phyloP scores from a whole-genome alignment of 2,113 vertebrate genomes.

The Lipophrys pholis region DNA sequence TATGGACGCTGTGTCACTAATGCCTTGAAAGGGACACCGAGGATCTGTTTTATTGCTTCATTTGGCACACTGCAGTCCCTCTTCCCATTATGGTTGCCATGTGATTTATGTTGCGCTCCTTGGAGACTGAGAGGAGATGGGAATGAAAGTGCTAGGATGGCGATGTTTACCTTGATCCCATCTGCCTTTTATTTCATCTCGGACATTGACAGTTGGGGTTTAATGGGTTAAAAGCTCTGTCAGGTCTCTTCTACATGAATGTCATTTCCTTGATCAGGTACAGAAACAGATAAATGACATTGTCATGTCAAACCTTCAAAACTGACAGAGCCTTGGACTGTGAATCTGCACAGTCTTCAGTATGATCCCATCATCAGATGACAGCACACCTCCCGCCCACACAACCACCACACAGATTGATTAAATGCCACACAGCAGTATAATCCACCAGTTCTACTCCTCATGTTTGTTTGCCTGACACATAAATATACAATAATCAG shows the following conservation, averaged over 20 bases:
- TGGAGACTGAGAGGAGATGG: constrained; percentile 36
- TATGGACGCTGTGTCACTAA: constrained; percentile 68
- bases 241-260: constrained; percentile 17
- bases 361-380: constrained; percentile 3
- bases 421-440: not conserved
- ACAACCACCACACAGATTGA: not conserved
- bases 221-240: constrained; percentile 38
- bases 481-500: not conserved
- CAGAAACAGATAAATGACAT: constrained; percentile 18
- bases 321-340: constrained; percentile 11
- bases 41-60: constrained; percentile 76
- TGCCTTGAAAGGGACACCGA: constrained; percentile 67
- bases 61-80: constrained; percentile 62
- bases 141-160: constrained; percentile 46
- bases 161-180: constrained; percentile 69
- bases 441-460: not conserved
- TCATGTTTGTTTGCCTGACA: constrained; percentile 15
- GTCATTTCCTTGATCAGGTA: constrained; percentile 13
- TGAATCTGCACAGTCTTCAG: not conserved
- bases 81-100: constrained; percentile 61
- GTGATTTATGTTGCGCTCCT: constrained; percentile 74
- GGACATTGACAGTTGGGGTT: constrained; percentile 33
- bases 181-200: constrained; percentile 55
- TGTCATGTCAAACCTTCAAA: not conserved
- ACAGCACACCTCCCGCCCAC: not conserved